Evolutionary conservation across 2,113 vertebrate species (phyloP).

Genomic region (Bucco capensis): DNA sequence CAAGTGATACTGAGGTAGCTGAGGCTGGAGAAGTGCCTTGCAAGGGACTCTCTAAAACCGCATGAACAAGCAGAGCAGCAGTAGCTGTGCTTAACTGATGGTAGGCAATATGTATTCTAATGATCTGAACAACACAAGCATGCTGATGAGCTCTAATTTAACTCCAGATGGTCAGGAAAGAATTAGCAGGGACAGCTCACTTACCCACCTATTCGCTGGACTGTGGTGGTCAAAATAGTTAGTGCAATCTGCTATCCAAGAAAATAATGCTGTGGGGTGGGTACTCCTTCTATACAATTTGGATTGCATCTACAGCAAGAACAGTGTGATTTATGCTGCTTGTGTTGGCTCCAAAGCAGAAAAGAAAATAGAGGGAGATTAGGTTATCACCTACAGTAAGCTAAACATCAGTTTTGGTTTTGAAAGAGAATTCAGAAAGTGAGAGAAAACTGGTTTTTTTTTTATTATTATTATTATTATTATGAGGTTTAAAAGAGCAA

Average conservation of each 20-base stretch:
- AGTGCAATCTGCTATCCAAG: neutral
- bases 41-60: neutral
- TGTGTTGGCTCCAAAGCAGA: neutral
- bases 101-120: neutral
- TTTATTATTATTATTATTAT: neutral
- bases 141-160: constrained; percentile 22
- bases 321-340: neutral
- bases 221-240: neutral
- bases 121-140: neutral
- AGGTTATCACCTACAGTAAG: neutral
- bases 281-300: neutral
- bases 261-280: neutral
- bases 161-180: constrained; percentile 40
- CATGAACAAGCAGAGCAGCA: neutral
- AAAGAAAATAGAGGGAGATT: neutral
- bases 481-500: neutral
- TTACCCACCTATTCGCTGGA: constrained; percentile 5
- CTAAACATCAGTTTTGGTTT: neutral
- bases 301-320: neutral
- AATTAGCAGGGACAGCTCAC: neutral
- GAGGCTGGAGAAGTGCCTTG: neutral
- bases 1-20: neutral
- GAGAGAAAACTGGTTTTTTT: rapidly evolving
- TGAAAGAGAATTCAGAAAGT: neutral
- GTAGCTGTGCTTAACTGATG: constrained; percentile 3